phyloP scores from a whole-genome alignment of 2,888 invertebrate genomes.

The Acleris laterana region DNA sequence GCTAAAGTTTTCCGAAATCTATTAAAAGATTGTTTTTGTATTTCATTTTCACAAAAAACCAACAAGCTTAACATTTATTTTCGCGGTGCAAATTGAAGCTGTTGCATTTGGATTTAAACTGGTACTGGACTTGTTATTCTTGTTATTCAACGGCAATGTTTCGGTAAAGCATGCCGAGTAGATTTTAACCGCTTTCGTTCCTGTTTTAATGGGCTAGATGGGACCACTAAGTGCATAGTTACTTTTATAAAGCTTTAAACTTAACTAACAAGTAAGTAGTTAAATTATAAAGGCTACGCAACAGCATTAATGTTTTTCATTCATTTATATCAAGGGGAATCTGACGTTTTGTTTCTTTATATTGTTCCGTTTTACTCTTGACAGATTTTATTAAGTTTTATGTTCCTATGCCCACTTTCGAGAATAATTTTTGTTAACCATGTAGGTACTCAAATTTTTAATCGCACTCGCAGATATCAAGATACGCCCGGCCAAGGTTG shows the following conservation, averaged over 20 bases:
- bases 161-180: slow-evolving; percentile 11
- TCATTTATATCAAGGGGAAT: too few relatives aligned
- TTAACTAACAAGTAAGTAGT: too few relatives aligned
- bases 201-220: slow-evolving; percentile 18
- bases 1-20: not conserved
- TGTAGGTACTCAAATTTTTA: too few relatives aligned
- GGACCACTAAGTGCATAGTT: not conserved
- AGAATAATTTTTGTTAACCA: too few relatives aligned
- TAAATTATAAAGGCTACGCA: too few relatives aligned
- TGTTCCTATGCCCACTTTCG: too few relatives aligned
- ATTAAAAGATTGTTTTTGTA: not conserved
- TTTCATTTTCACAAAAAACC: not conserved
- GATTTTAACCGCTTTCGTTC: slow-evolving; percentile 9
- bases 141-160: not conserved
- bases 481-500: too few relatives aligned
- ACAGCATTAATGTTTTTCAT: too few relatives aligned
- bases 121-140: slow-evolving; percentile 6
- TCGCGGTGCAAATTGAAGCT: not conserved
- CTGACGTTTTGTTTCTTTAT: too few relatives aligned
- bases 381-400: too few relatives aligned
- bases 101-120: slow-evolving; percentile 16
- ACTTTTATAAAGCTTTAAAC: not conserved
- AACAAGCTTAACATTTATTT: not conserved
- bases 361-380: too few relatives aligned
- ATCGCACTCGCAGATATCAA: too few relatives aligned